Evolutionary conservation across 2,888 invertebrate species (phyloP), one percentile per base, ranked within the genome.

Genomic region (Tolmerus cingulatus): DNA sequence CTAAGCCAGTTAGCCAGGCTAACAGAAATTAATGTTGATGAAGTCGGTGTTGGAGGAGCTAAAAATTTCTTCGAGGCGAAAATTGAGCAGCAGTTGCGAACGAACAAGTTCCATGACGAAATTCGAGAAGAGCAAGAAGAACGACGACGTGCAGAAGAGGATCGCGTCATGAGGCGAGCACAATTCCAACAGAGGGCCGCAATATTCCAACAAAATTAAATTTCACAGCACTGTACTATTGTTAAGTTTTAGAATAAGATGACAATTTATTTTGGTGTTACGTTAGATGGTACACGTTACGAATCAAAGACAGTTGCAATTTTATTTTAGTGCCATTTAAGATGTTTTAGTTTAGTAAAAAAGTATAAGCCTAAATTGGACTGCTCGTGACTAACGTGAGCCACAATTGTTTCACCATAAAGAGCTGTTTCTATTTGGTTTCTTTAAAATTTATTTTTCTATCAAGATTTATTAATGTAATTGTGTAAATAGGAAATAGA

Each of bases 11-110:
- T 98, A 90, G 98, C 98, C 9, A 94, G 96, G 89, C 93, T 98
- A 43, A 97, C 97, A 7, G 98, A 98, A 93, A 96, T 98, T 88
- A 96, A 98, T 91, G 98, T 98, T 0, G 97, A 98, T 89, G 96
- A 97, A 93, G 98, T 98, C 27, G 98, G 98, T 0, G 98, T 98
- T 0, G 96, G 96, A 89, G 98, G 98, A 16, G 98, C 98, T 51
- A 98, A 98, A 92, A 96, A 96, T 91, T 98, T 98, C 94, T 98
- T 98, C 91, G 98, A 98, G 93, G 97, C 98, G 0, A 98, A 98
- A 95, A 98, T 98, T 90, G 97, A 97, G 91, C 96, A 97, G 91
- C 94, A 97, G 89, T 93, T 96, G 12, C 95, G 96, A 90, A 94
- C 95, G 87, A 97, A 96, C 91, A 97, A 97, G 93, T 98, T 98